These are phyloP conservation scores for Tenebrio molitor DNA, from an alignment of 1,140 invertebrate species.

Conservation along the genomic window DNA sequence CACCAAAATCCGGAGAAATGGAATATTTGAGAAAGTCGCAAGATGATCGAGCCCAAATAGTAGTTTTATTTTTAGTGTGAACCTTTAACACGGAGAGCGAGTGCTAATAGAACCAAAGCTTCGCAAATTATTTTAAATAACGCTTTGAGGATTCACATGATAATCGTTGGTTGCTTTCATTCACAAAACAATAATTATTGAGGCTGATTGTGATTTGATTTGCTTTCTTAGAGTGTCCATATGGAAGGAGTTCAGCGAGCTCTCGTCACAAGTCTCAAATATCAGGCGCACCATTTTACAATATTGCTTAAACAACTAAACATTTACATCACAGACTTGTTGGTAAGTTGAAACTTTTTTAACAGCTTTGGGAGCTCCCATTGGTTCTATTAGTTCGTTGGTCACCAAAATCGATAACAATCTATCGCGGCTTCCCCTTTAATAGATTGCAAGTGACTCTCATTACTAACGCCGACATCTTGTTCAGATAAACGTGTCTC, in stretches of 20 bases:
- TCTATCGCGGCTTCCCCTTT: too few species aligned
- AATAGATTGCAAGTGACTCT: too few species aligned
- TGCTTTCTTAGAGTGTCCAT: conserved; percentile 58
- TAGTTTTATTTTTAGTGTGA: conserved; percentile 41
- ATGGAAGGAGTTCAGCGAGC: conserved; percentile 58
- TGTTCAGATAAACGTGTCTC: too few species aligned
- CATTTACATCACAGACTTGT: conserved; percentile 55
- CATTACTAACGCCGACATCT: too few species aligned
- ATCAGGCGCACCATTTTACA: conserved; percentile 53
- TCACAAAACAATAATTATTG: conserved; percentile 44
- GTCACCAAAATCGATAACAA: too few species aligned
- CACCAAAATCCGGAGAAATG: conserved; percentile 5
- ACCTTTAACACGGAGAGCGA: conserved; percentile 10
- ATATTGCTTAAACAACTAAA: conserved; percentile 59
- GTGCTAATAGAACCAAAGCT: conserved; percentile 43
- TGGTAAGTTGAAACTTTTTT: conserved; percentile 58
- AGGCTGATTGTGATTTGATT: conserved; percentile 49
- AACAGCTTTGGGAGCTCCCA: not conserved
- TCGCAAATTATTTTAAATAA: conserved; percentile 40
- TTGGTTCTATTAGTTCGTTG: conserved; percentile 45
- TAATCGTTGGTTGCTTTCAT: conserved; percentile 48
- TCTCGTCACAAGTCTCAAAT: conserved; percentile 49
- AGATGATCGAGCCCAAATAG: not conserved
- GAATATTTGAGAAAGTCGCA: too few species aligned
- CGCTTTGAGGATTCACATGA: conserved; percentile 52